These are phyloP conservation scores for Spodoptera picta DNA, from an alignment of 2,888 invertebrate genomes.

Conservation along the genomic window DNA sequence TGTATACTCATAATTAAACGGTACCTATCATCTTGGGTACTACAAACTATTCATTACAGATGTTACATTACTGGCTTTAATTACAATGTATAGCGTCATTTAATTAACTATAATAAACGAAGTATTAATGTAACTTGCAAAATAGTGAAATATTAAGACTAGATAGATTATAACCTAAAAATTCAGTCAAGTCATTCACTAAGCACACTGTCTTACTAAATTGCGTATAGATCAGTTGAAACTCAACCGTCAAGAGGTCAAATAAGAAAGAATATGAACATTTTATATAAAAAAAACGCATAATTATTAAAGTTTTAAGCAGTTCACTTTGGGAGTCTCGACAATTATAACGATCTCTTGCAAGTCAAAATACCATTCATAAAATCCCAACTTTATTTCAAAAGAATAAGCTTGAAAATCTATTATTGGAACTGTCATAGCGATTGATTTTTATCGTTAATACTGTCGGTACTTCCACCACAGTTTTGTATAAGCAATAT, in stretches of 20 bases:
- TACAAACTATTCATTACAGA: constrained; percentile 64
- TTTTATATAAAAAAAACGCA: constrained; percentile 24
- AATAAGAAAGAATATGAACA: constrained; percentile 31
- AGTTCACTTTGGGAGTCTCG: constrained; percentile 26
- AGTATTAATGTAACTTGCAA: constrained; percentile 54
- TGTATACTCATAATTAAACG: constrained; percentile 69
- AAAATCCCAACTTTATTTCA: no score
- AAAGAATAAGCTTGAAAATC: no score
- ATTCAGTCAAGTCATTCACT: constrained; percentile 79
- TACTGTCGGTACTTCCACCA: no score
- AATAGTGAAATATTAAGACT: constrained; percentile 73
- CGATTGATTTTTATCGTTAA: no score
- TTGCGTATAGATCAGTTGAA: constrained; percentile 40
- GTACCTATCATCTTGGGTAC: constrained; percentile 58
- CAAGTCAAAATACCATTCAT: no score
- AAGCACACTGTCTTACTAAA: constrained; percentile 62
- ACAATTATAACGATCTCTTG: no score
- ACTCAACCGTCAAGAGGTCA: constrained; percentile 14
- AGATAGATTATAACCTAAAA: constrained; percentile 77
- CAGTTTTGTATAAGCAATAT: constrained; percentile 40
- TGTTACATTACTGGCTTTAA: constrained; percentile 57
- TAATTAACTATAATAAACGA: constrained; percentile 58
- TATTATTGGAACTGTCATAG: no score
- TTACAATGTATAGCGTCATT: constrained; percentile 52
- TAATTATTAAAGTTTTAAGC: constrained; percentile 35